These are phyloP conservation scores for Rhinichthys klamathensis DNA, from an alignment of 2,113 vertebrate genomes.

Conservation along the genomic window DNA sequence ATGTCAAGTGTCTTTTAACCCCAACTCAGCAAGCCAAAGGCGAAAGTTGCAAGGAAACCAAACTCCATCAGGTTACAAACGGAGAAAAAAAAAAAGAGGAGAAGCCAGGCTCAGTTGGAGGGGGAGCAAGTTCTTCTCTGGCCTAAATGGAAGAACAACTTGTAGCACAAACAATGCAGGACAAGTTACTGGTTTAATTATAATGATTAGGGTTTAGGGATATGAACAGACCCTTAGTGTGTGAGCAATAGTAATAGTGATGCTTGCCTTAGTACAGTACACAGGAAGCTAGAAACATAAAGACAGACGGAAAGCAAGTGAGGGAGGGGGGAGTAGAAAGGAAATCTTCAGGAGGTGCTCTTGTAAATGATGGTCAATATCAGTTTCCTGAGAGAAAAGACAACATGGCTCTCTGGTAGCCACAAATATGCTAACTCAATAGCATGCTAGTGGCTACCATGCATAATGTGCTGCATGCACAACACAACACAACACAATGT, in stretches of 20 bases:
- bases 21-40: no score
- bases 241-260: background rate
- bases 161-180: background rate
- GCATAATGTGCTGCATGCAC: background rate
- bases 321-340: background rate
- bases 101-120: no score
- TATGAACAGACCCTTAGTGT: background rate
- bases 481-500: background rate
- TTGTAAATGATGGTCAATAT: conserved; percentile 14
- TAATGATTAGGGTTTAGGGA: background rate
- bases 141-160: no score
- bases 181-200: background rate
- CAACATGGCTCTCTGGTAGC: conserved; percentile 13
- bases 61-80: no score
- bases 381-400: conserved; percentile 18
- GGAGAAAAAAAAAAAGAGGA: no score
- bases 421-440: background rate
- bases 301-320: background rate
- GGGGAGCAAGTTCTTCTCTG: no score
- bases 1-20: no score
- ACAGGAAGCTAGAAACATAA: conserved; percentile 10
- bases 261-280: background rate
- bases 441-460: background rate
- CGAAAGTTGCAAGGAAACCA: no score
- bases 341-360: conserved; percentile 3